phyloP scores from a whole-genome alignment of 2,888 invertebrate genomes.

The Sepiola atlantica region DNA sequence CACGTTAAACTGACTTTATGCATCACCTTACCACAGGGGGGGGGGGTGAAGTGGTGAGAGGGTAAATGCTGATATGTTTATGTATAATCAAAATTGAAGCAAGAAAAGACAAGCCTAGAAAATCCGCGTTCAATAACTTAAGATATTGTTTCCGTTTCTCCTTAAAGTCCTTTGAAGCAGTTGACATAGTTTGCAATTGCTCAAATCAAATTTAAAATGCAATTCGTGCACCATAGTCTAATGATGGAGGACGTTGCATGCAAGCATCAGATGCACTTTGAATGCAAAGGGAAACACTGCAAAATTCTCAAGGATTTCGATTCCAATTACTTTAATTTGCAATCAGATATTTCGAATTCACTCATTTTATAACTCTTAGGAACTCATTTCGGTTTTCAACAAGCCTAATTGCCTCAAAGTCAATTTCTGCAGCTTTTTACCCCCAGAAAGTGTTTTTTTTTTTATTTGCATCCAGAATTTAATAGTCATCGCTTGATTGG shows the following conservation, averaged over 20 bases:
- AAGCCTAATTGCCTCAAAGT: not conserved
- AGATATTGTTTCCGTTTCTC: not conserved
- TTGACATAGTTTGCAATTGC: not conserved
- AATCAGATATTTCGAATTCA: not conserved
- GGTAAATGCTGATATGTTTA: no score
- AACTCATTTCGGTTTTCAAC: not conserved
- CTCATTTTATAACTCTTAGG: not conserved
- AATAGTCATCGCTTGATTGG: not conserved
- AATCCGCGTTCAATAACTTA: not conserved
- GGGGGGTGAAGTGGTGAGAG: no score
- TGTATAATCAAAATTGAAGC: no score
- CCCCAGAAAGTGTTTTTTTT: not conserved
- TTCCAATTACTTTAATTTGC: slow-evolving; percentile 4
- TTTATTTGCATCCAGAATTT: not conserved
- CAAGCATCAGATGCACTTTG: not conserved
- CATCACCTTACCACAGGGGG: no score
- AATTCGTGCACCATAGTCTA: not conserved
- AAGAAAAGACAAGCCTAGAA: no score
- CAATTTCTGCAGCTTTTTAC: not conserved
- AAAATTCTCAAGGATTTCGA: not conserved
- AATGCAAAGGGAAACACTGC: not conserved
- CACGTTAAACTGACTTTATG: no score
- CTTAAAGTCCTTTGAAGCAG: not conserved
- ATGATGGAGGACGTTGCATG: not conserved
- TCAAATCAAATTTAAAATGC: not conserved